phyloP scores from a whole-genome alignment of 2,113 vertebrate genomes.

The Phodopus roborovskii region DNA sequence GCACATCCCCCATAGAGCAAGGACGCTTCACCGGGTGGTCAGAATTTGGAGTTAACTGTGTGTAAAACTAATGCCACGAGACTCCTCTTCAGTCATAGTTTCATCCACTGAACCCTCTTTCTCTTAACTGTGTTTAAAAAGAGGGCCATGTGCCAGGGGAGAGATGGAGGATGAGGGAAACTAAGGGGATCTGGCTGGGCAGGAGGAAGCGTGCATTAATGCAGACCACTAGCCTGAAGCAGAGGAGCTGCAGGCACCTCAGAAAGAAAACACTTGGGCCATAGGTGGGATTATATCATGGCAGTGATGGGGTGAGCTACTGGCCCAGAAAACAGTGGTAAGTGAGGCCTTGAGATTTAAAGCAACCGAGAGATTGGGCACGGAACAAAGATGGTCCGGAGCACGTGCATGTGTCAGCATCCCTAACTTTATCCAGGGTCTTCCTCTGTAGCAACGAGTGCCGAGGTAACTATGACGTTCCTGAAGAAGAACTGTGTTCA shows the following conservation, averaged over 20 bases:
- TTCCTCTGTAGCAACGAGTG: background rate
- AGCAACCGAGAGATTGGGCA: background rate
- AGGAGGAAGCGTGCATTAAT: background rate
- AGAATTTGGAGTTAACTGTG: accelerated
- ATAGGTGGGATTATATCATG: background rate
- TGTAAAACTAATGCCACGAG: accelerated
- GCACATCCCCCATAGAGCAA: background rate
- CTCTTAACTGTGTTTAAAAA: background rate
- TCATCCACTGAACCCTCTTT: background rate
- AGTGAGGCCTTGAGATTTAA: background rate
- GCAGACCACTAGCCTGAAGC: background rate
- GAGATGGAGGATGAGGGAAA: background rate
- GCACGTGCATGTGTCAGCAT: accelerated
- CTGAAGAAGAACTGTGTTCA: background rate
- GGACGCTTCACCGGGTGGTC: background rate
- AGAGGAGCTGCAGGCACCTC: background rate
- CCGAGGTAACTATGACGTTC: background rate
- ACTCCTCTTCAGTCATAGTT: background rate
- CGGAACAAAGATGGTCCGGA: no score
- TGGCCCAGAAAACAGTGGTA: background rate
- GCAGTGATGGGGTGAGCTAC: background rate
- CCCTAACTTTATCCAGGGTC: background rate
- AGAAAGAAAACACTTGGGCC: background rate
- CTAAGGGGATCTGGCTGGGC: background rate
- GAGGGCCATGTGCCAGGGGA: background rate